Conservation (phyloP, 2,888 invertebrate genomes). For the Cephus pygmeus region DNA sequence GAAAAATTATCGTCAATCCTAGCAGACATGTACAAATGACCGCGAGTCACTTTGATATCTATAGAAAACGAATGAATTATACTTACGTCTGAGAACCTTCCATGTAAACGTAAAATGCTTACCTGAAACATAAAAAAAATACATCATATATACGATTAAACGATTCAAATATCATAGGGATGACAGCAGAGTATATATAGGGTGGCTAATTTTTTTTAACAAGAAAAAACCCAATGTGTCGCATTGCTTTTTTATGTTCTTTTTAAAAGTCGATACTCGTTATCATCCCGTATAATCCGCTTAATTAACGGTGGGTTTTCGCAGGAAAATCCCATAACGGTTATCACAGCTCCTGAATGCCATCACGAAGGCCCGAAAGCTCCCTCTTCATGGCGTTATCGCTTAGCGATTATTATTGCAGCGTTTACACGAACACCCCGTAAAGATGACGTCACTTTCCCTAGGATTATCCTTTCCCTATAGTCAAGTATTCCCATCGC, state of each 20-base stretch:
- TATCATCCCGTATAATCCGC: background rate
- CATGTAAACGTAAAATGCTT: background rate
- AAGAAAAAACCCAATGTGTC: background rate
- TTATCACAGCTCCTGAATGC: background rate
- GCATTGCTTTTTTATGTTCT: background rate
- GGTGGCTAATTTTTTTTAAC: background rate
- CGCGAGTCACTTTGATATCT: background rate
- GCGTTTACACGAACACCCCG: background rate
- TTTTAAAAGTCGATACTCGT: background rate
- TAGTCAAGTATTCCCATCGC: background rate
- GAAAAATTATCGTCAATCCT: background rate
- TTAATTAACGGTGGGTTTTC: slow-evolving; percentile 5
- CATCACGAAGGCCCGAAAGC: background rate
- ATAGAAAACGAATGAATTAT: background rate
- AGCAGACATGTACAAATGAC: background rate
- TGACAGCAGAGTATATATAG: background rate
- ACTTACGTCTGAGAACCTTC: background rate
- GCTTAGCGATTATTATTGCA: slow-evolving; percentile 6
- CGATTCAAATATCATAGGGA: background rate
- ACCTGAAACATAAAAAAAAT: slow-evolving; percentile 5
- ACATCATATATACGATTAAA: background rate
- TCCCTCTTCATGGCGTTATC: background rate
- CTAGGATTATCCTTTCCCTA: background rate
- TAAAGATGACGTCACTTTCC: background rate
- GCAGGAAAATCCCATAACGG: background rate